Percentiles rank a stretch among this genome's conserved stretches.
These are phyloP conservation scores for Catocala nupta DNA, from an alignment of 2,888 invertebrate species.

Conservation along the genomic window DNA sequence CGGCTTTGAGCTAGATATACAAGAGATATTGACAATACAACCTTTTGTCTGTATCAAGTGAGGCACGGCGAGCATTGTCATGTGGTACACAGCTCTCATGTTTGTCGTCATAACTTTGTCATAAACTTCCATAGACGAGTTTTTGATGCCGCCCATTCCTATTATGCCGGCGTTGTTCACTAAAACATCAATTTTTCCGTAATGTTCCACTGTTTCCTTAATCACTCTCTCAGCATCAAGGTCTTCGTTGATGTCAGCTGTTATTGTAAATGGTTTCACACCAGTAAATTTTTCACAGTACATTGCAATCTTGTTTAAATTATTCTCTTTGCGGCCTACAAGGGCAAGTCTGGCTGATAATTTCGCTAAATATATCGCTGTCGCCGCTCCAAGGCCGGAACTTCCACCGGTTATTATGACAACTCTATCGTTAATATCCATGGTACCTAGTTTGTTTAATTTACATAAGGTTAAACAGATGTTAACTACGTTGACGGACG, in stretches of 20 bases:
- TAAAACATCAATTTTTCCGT: slow-evolving; percentile 91
- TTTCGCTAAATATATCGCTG: slow-evolving; percentile 90
- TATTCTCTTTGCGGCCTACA: slow-evolving; percentile 84
- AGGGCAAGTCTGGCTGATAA: slow-evolving; percentile 89
- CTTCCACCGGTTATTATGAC: slow-evolving; percentile 90
- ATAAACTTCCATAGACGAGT: slow-evolving; percentile 92
- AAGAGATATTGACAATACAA: slow-evolving; percentile 96
- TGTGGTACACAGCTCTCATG: slow-evolving; percentile 91
- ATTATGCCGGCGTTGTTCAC: slow-evolving; percentile 96
- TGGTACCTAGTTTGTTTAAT: slow-evolving; percentile 52
- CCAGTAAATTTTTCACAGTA: slow-evolving; percentile 87
- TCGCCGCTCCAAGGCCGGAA: slow-evolving; percentile 92
- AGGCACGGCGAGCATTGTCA: slow-evolving; percentile 95
- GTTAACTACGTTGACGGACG: slow-evolving; percentile 29
- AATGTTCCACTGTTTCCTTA: slow-evolving; percentile 90
- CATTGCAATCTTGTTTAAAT: slow-evolving; percentile 72
- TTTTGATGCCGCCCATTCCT: slow-evolving; percentile 93
- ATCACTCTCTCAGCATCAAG: slow-evolving; percentile 89
- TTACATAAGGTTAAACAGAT: slow-evolving; percentile 49
- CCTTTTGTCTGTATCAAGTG: slow-evolving; percentile 93
- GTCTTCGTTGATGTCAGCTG: slow-evolving; percentile 90
- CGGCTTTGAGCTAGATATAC: slow-evolving; percentile 91
- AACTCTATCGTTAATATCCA: slow-evolving; percentile 89
- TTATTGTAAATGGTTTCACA: slow-evolving; percentile 85
- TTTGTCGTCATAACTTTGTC: slow-evolving; percentile 96